Conservation (phyloP, 2,888 invertebrate genomes). For the Tryphoninae sp. region DNA sequence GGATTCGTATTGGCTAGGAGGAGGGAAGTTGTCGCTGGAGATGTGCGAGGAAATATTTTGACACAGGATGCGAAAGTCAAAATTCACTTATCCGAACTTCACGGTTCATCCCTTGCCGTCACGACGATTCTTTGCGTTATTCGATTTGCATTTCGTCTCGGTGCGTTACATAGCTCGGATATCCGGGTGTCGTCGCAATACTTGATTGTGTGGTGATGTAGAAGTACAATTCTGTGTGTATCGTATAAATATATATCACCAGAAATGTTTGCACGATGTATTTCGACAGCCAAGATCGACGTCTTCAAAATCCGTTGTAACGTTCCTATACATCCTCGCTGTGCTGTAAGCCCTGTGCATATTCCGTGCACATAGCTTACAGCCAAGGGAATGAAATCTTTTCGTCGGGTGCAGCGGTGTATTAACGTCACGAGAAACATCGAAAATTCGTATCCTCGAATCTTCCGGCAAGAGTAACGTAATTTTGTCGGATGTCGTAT, state of each 20-base stretch:
- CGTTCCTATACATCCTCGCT: background rate
- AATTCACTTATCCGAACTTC: conserved; percentile 78
- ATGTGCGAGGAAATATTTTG: conserved; percentile 62
- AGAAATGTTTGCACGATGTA: background rate
- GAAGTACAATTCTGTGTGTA: background rate
- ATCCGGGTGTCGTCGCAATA: conserved; percentile 45
- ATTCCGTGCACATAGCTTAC: background rate
- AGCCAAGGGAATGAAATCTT: background rate
- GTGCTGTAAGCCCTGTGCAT: background rate
- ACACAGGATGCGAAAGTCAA: conserved; percentile 72
- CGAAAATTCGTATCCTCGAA: conserved; percentile 29
- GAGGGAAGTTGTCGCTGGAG: conserved; percentile 62
- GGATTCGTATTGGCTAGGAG: conserved; percentile 59
- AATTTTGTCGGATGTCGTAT: conserved; percentile 55
- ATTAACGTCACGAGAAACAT: conserved; percentile 25
- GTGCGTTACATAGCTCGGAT: conserved; percentile 65
- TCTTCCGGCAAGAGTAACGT: conserved; percentile 51
- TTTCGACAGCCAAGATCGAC: background rate
- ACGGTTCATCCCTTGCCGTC: conserved; percentile 59
- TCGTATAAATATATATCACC: background rate
- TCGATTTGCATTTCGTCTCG: conserved; percentile 70
- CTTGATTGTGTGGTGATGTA: conserved; percentile 28
- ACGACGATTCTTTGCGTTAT: conserved; percentile 64
- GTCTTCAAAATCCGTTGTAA: background rate
- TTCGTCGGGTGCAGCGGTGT: conserved; percentile 6